Base-by-base conservation (phyloP, 2,797 vertebrate genomes). In the Tolypeutes matacus region DNA sequence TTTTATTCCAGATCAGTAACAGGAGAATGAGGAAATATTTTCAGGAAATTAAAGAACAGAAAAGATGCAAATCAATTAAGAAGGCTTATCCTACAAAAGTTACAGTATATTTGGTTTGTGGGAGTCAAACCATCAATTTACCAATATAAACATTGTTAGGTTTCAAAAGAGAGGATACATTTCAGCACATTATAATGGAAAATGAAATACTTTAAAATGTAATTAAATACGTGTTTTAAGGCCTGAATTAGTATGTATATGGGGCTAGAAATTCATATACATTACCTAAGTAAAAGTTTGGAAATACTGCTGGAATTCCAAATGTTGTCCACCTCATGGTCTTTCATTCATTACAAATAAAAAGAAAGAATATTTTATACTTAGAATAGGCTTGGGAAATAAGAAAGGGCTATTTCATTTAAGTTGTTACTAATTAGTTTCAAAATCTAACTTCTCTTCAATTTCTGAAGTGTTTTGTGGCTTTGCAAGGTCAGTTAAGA, bases 1-100 rank as follows among this genome's bases (percentile, higher is more conserved):
- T 95, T 96, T 95, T 95, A 85, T 46, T 96, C 73, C n/a, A 93
- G 80, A 95, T 93, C 83, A 91, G 75, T 93, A 96, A 96, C 21
- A 96, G 94, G 60, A 91, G 62, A 94, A 93, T n/a, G 51, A 96
- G 83, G 72, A 89, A 89, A 77, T 34, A 81, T 87, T 87, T 87
- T 91, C 95, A 97, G 92, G 80, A 97, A 96, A 97, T 96, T 96
- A 95, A 96, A 95, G 84, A 86, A 86, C 69, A 92, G 86, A 95
- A 95, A 85, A 96, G 76, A 18, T 94, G 86, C 78, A 76, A 96
- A 53, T 39, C 49, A 91, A 93, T 91, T 83, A 93, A 92, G 60
- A 94, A 87, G 10, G 25, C 29, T 62, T 86, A 62, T 78, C 51
- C 15, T 69, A 49, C 11, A 81, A 58, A 58, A 87, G 72, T 80